These are phyloP conservation scores for Pterobdella sp. DNA, from an alignment of 2,888 invertebrate species.

Conservation along the genomic window DNA sequence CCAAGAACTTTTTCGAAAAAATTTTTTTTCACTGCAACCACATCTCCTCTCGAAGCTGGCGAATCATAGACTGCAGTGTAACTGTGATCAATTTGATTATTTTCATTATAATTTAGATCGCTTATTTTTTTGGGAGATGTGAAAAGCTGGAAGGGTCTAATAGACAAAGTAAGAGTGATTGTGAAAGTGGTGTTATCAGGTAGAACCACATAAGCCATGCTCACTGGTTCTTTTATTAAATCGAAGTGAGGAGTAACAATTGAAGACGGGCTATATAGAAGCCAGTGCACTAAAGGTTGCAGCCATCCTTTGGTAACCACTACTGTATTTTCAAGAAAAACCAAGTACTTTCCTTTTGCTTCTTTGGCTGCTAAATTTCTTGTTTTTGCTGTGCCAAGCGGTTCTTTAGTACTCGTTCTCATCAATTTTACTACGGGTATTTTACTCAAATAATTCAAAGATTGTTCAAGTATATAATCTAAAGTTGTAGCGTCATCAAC, in stretches of 20 bases:
- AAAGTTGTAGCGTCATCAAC: slow-evolving; percentile 39
- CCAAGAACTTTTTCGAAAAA: slow-evolving; percentile 32
- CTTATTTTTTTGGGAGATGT: not conserved
- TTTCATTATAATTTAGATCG: not conserved
- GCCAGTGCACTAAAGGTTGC: slow-evolving; percentile 34
- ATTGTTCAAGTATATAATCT: slow-evolving; percentile 35
- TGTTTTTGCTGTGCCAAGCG: slow-evolving; percentile 29
- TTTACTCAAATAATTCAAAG: slow-evolving; percentile 28
- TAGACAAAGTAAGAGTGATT: slow-evolving; percentile 35
- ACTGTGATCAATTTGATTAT: slow-evolving; percentile 14
- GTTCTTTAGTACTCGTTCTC: slow-evolving; percentile 21
- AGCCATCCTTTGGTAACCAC: slow-evolving; percentile 37
- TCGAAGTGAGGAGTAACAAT: slow-evolving; percentile 38
- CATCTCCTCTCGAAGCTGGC: slow-evolving; percentile 35
- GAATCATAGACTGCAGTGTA: slow-evolving; percentile 15
- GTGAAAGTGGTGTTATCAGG: slow-evolving; percentile 28
- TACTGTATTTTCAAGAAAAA: slow-evolving; percentile 36
- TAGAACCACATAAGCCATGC: slow-evolving; percentile 33
- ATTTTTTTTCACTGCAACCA: slow-evolving; percentile 34
- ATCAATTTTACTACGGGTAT: slow-evolving; percentile 32
- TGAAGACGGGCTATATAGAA: slow-evolving; percentile 29
- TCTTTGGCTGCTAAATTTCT: slow-evolving; percentile 32
- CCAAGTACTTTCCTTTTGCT: slow-evolving; percentile 32
- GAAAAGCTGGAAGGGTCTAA: slow-evolving; percentile 25
- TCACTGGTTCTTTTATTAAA: slow-evolving; percentile 36